Conservation (phyloP, 2,797 vertebrate species). For the Arctocebus calabarensis region DNA sequence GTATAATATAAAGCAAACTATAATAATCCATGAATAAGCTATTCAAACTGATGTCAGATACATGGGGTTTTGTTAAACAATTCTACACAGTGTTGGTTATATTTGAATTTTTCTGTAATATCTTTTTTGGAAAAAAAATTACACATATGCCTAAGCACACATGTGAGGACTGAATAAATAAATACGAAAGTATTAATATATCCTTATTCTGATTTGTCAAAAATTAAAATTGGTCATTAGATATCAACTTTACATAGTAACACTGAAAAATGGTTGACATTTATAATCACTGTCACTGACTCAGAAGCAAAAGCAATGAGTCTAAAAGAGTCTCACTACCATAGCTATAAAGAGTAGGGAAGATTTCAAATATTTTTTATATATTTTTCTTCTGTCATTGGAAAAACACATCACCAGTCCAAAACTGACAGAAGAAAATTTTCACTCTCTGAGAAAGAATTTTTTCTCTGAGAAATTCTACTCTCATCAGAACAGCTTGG, state of each 20-base stretch:
- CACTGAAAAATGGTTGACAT: background rate
- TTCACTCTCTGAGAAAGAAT: too few species aligned
- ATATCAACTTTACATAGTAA: constrained; percentile 18
- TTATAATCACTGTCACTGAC: background rate
- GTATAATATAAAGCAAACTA: background rate
- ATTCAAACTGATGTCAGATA: background rate
- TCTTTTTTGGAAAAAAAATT: background rate
- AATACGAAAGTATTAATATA: background rate
- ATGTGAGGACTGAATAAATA: background rate
- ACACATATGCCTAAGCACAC: background rate
- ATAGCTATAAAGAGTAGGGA: background rate
- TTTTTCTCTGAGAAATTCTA: background rate
- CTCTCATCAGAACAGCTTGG: background rate
- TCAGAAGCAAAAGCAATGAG: background rate
- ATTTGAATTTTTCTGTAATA: background rate
- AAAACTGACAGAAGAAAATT: background rate
- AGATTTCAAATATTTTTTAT: background rate
- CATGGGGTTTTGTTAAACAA: background rate
- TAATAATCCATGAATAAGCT: background rate
- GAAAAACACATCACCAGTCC: background rate
- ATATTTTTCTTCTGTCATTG: background rate
- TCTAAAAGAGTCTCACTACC: background rate
- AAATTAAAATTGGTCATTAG: background rate
- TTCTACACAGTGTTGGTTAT: background rate
- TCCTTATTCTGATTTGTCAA: background rate